A percentile compares a stretch with the other conserved stretches of the same genome.
phyloP scores from a whole-genome alignment of 1,140 invertebrate species.

The Drosophila punjabiensis region DNA sequence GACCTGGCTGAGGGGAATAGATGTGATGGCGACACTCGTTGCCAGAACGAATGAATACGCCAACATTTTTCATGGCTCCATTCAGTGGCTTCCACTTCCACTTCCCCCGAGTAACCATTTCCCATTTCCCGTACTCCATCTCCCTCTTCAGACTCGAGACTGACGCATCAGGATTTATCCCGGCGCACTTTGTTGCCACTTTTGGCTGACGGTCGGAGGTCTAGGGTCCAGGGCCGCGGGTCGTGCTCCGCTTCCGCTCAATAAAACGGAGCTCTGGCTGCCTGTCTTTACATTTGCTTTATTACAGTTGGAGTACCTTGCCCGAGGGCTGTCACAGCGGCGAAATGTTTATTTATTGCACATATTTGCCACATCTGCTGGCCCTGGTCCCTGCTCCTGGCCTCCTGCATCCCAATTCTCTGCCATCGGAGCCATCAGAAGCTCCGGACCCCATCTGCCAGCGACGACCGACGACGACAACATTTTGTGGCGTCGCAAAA shows the following conservation, averaged over 20 bases:
- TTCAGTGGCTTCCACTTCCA: constrained; percentile 44
- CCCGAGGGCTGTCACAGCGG: constrained; percentile 55
- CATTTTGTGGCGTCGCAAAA: constrained; percentile 58
- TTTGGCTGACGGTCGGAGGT: constrained; percentile 22
- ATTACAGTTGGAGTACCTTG: constrained; percentile 72
- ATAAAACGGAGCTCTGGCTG: constrained; percentile 65
- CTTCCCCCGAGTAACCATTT: constrained; percentile 2
- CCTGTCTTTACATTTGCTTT: constrained; percentile 78
- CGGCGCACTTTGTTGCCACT: constrained; percentile 51
- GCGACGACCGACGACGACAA: constrained; percentile 6
- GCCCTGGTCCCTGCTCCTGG: neutral
- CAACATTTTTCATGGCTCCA: constrained; percentile 78
- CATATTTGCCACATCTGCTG: constrained; percentile 47
- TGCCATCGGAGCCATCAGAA: neutral
- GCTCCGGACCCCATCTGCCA: neutral
- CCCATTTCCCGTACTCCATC: constrained; percentile 3
- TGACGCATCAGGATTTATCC: constrained; percentile 75
- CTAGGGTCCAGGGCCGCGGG: constrained; percentile 9
- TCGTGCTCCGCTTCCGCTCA: constrained; percentile 64
- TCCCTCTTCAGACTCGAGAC: constrained; percentile 18
- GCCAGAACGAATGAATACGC: constrained; percentile 59
- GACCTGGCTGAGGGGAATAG: constrained; percentile 12
- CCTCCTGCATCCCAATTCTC: constrained; percentile 4
- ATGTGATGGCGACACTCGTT: constrained; percentile 50
- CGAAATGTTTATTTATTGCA: constrained; percentile 81